Base-by-base conservation (phyloP, 2,888 invertebrate species). In the Penaeus monodon region DNA sequence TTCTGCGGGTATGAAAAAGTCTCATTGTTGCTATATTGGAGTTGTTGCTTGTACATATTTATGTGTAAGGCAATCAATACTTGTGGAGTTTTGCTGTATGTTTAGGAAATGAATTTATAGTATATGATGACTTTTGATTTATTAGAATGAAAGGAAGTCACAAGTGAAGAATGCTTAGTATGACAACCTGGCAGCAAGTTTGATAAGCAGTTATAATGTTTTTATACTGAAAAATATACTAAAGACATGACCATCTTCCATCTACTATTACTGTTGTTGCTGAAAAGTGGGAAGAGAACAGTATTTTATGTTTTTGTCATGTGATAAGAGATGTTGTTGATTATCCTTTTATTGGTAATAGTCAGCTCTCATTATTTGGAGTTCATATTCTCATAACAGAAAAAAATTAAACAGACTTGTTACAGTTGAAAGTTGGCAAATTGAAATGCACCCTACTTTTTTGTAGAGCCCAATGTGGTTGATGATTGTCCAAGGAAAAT, bases 21-120 rank as follows among this genome's bases (percentile, higher is more conserved):
- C 68, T 78, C 68, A 79, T 85, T 85, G 85, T 85, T 85, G 85
- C 85, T 79, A 80, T 82, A 70, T 79, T 85, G 79, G 64, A 85
- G 68, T 85, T 85, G 85, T 85, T 85, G 85, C 85, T 85, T 85
- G 85, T 85, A 85, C 79, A 85, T 70, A 85, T 70, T 77, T 85
- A 85, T 79, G 85, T 85, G 85, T 85, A 85, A 85, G 85, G 79
- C 85, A 85, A 79, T 79, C 85, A 80, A 79, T 78, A 79, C 78
- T 78, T 77, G 68, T 70, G 85, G 79, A 85, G 79, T 33, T 85
- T 79, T 85, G 79, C 68, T 79, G 70, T 79, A 79, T 38, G 57
- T 78, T 68, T 63, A 85, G 68, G 44, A 79, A 33, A 63, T 78
- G 68, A 78, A 73, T 82, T 82, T 73, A 49, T 82, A 82, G 82